A percentile compares a stretch with the other conserved stretches of the same genome.
Evolutionary conservation across 1,140 invertebrate genomes (phyloP).

Genomic region (Ruditapes philippinarum): DNA sequence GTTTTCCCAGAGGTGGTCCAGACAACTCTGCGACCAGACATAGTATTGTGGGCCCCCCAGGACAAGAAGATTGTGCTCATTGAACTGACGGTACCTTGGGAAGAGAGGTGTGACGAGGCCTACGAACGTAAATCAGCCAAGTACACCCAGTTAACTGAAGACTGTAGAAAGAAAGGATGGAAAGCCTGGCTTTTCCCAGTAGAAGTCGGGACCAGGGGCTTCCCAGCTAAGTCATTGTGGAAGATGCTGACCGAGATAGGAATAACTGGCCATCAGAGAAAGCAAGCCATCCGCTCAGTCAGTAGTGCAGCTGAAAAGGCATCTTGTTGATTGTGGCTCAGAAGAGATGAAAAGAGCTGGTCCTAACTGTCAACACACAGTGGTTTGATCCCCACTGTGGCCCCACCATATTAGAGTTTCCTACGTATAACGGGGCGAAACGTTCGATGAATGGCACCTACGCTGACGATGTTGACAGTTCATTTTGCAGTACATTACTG

Average conservation of each 20-base stretch:
- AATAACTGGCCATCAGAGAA: constrained; percentile 13
- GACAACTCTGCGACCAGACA: constrained; percentile 12
- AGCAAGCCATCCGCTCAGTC: constrained; percentile 13
- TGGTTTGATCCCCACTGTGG: constrained; percentile 20
- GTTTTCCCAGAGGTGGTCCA: not conserved
- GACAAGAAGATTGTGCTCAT: constrained; percentile 19
- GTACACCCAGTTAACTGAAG: constrained; percentile 30
- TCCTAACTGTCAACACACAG: not conserved
- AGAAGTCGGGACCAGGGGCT: constrained; percentile 56
- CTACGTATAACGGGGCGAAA: no score
- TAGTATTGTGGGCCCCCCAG: not conserved
- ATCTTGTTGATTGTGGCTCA: constrained; percentile 41
- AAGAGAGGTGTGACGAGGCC: constrained; percentile 57
- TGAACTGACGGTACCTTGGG: not conserved
- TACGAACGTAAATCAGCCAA: constrained; percentile 63
- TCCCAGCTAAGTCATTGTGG: constrained; percentile 37
- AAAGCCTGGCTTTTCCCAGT: constrained; percentile 54
- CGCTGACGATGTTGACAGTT: no score
- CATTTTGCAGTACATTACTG: no score
- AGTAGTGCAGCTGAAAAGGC: constrained; percentile 1
- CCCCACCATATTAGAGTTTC: no score
- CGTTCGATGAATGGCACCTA: not conserved
- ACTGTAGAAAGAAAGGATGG: constrained; percentile 38
- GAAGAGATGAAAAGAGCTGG: constrained; percentile 28
- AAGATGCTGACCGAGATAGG: constrained; percentile 37